Conservation (phyloP, 1,140 invertebrate species). For the Adoxophyes honmai region DNA sequence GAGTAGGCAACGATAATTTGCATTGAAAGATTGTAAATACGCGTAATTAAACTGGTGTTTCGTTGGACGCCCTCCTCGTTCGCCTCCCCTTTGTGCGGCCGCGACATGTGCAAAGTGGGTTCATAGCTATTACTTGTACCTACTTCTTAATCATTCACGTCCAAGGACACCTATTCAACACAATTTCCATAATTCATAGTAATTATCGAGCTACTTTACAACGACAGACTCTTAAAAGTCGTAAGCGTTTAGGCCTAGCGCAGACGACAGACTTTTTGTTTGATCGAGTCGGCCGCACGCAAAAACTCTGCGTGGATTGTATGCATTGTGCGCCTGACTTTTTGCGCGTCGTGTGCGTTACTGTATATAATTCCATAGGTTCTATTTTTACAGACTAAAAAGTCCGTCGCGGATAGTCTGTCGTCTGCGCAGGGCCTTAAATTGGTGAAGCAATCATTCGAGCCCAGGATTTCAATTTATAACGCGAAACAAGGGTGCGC, state of each 20-base stretch:
- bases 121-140: not conserved
- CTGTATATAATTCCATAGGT: too few relatives aligned
- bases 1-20: too few relatives aligned
- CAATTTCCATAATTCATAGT: constrained; percentile 6
- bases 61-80: constrained; percentile 45
- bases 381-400: too few relatives aligned
- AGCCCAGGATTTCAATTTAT: constrained; percentile 11
- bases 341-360: too few relatives aligned
- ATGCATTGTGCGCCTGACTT: too few relatives aligned
- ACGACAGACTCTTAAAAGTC: too few relatives aligned
- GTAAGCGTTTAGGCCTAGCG: too few relatives aligned
- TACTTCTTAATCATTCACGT: constrained; percentile 12
- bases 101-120: constrained; percentile 43
- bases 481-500: constrained; percentile 12
- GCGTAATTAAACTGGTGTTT: constrained; percentile 53
- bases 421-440: too few relatives aligned
- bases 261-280: too few relatives aligned
- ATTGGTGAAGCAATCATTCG: not conserved
- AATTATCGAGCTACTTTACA: not conserved
- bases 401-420: too few relatives aligned
- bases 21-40: constrained; percentile 35
- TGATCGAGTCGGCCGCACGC: too few relatives aligned
- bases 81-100: constrained; percentile 31
- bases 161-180: constrained; percentile 1
- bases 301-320: too few relatives aligned